Conservation (phyloP, 2,113 vertebrate genomes). For the Triplophysa rosa region DNA sequence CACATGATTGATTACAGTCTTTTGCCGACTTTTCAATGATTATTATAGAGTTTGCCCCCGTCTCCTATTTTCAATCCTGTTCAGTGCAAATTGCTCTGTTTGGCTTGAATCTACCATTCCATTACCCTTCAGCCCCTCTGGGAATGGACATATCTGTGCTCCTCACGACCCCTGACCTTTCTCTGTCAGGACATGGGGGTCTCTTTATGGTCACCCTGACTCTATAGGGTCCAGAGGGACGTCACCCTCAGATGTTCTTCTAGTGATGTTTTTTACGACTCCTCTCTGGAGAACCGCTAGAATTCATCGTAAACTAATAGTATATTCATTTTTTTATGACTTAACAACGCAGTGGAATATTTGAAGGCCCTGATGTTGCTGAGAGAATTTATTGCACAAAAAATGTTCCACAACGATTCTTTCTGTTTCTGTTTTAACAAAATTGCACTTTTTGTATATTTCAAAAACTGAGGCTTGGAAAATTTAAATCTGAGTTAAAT, state of each 20-base stretch:
- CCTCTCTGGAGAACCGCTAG: slow-evolving; percentile 19
- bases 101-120: slow-evolving; percentile 74
- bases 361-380: not conserved
- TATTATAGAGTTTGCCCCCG: slow-evolving; percentile 44
- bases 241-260: not conserved
- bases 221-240: slow-evolving; percentile 33
- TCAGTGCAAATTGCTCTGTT: slow-evolving; percentile 67
- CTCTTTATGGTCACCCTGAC: slow-evolving; percentile 62
- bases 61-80: slow-evolving; percentile 56
- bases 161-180: slow-evolving; percentile 71
- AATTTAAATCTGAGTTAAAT: not conserved
- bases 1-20: too few species aligned
- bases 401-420: too few species aligned
- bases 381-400: too few species aligned
- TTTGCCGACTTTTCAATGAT: too few species aligned
- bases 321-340: slow-evolving; percentile 24
- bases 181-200: slow-evolving; percentile 62
- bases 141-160: slow-evolving; percentile 66
- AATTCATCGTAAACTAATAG: slow-evolving; percentile 20
- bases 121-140: slow-evolving; percentile 70
- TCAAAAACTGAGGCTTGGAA: not conserved
- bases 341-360: not conserved
- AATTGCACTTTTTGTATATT: not conserved
- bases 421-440: not conserved
- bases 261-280: slow-evolving; percentile 9